These are phyloP conservation scores for Limnothrissa miodon DNA, from an alignment of 2,113 vertebrate genomes.

Conservation along the genomic window DNA sequence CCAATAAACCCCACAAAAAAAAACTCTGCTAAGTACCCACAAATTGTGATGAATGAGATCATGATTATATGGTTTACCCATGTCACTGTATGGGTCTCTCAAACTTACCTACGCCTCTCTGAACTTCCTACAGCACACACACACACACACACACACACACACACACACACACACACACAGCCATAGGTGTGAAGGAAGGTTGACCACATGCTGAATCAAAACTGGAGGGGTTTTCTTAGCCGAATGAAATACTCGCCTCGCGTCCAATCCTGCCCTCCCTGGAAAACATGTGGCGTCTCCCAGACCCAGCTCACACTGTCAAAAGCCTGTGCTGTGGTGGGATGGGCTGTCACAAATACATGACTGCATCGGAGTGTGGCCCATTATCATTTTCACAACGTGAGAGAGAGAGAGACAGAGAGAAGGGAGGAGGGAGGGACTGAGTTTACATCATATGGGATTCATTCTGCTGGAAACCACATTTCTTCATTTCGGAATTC, in stretches of 20 bases:
- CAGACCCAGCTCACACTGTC: constrained; percentile 32
- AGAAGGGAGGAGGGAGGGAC: background rate
- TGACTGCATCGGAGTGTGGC: constrained; percentile 51
- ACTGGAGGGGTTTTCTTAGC: constrained; percentile 46
- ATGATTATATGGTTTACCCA: background rate
- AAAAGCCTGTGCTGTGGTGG: constrained; percentile 51
- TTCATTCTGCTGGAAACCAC: constrained; percentile 36
- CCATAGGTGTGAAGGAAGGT: constrained; percentile 31
- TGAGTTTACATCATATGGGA: constrained; percentile 48
- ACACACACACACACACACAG: background rate
- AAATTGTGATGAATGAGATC: background rate
- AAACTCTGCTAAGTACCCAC: background rate
- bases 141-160: background rate
- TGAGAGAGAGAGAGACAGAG: constrained; percentile 11
- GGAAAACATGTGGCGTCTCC: constrained; percentile 47
- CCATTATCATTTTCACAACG: constrained; percentile 56
- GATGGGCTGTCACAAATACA: constrained; percentile 48
- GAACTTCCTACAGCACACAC: background rate
- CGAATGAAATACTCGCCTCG: constrained; percentile 31
- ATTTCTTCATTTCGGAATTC: constrained; percentile 36
- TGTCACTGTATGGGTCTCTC: background rate
- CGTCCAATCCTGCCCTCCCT: constrained; percentile 38
- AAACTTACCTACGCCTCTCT: too few species aligned
- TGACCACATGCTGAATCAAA: constrained; percentile 54
- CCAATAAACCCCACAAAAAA: background rate